A percentile compares a stretch with the other conserved stretches of the same genome.
These are phyloP conservation scores for Nysson spinosus DNA, from an alignment of 2,888 invertebrate genomes.

Conservation along the genomic window DNA sequence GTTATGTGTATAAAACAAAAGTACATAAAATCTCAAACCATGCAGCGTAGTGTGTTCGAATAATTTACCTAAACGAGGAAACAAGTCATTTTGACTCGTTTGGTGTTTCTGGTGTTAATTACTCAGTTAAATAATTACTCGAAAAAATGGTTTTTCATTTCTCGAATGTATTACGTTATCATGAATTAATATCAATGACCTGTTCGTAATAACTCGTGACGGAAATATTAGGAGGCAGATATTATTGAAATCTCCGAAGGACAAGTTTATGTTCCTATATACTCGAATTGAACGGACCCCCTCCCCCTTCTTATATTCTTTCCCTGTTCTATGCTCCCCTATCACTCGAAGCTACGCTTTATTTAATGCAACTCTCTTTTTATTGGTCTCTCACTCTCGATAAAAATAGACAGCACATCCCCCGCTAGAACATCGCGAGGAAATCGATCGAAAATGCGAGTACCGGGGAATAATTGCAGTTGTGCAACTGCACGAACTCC, in stretches of 20 bases:
- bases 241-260: slow-evolving; percentile 28
- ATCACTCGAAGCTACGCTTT: slow-evolving; percentile 39
- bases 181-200: slow-evolving; percentile 6
- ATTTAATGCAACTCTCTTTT: slow-evolving; percentile 51
- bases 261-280: slow-evolving; percentile 20
- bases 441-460: slow-evolving; percentile 40
- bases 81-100: too few relatives aligned
- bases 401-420: slow-evolving; percentile 33
- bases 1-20: too few relatives aligned
- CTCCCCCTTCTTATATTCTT: slow-evolving; percentile 20
- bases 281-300: slow-evolving; percentile 33
- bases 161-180: too few relatives aligned
- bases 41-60: too few relatives aligned
- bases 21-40: too few relatives aligned
- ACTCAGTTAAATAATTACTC: too few relatives aligned
- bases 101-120: too few relatives aligned
- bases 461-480: slow-evolving; percentile 23
- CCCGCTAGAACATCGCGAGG: slow-evolving; percentile 12
- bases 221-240: slow-evolving; percentile 7
- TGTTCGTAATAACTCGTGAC: background rate
- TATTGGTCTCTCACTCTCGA: slow-evolving; percentile 16
- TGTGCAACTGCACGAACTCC: background rate
- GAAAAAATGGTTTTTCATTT: too few relatives aligned
- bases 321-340: slow-evolving; percentile 21
- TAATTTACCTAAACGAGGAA: too few relatives aligned